Percentiles rank a stretch among this genome's conserved stretches.
Conservation (phyloP, 1,140 invertebrate genomes). For the Prorops nasuta region DNA sequence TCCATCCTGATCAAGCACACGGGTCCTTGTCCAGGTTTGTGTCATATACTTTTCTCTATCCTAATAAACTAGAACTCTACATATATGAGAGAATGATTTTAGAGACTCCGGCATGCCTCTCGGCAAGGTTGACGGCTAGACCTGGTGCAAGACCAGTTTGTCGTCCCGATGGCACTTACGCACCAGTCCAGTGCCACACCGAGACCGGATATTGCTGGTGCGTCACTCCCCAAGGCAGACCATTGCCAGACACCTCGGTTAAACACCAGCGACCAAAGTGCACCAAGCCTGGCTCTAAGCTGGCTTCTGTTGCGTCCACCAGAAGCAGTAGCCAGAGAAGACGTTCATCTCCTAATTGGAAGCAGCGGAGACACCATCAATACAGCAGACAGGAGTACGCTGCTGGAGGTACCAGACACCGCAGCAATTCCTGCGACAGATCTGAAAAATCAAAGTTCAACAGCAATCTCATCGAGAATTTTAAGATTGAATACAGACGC, state of each 20-base stretch:
- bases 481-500: slow-evolving; percentile 73
- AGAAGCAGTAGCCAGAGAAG: slow-evolving; percentile 38
- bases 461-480: slow-evolving; percentile 76
- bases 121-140: slow-evolving; percentile 42
- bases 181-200: slow-evolving; percentile 79
- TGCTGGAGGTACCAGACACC: slow-evolving; percentile 4
- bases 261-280: slow-evolving; percentile 70
- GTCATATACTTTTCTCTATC: slow-evolving; percentile 8
- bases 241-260: slow-evolving; percentile 73
- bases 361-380: slow-evolving; percentile 40
- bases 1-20: slow-evolving; percentile 68
- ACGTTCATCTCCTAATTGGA: slow-evolving; percentile 42
- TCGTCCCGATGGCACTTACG: slow-evolving; percentile 77
- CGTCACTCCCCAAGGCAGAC: slow-evolving; percentile 76
- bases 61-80: neutral
- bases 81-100: slow-evolving; percentile 25
- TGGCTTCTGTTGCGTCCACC: slow-evolving; percentile 20
- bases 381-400: slow-evolving; percentile 11
- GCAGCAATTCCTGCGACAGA: slow-evolving; percentile 63
- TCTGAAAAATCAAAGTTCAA: slow-evolving; percentile 78
- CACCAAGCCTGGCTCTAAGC: slow-evolving; percentile 29
- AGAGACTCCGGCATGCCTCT: slow-evolving; percentile 58
- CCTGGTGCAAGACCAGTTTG: slow-evolving; percentile 62
- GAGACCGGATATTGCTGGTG: slow-evolving; percentile 81
- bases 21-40: slow-evolving; percentile 69